These are phyloP conservation scores for Agrotis segetum DNA, from an alignment of 2,888 invertebrate species.

Conservation along the genomic window DNA sequence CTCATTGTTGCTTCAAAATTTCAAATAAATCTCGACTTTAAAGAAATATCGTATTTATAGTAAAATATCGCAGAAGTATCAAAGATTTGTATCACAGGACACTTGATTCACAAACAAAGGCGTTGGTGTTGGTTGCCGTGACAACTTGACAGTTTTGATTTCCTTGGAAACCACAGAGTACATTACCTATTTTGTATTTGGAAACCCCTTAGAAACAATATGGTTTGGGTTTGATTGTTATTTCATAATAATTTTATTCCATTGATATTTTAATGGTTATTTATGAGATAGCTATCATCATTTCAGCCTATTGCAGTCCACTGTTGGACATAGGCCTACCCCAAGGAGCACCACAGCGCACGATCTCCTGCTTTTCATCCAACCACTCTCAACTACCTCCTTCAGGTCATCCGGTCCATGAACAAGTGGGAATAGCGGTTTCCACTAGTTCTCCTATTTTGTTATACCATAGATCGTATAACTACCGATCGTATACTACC, in stretches of 20 bases:
- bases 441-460: too few relatives aligned
- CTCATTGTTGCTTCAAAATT: slow-evolving; percentile 60
- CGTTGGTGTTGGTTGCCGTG: slow-evolving; percentile 56
- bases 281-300: too few relatives aligned
- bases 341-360: too few relatives aligned
- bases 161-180: slow-evolving; percentile 23
- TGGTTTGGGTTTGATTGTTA: slow-evolving; percentile 20
- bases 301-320: too few relatives aligned
- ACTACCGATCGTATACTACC: too few relatives aligned
- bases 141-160: slow-evolving; percentile 53
- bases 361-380: too few relatives aligned
- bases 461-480: too few relatives aligned
- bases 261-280: slow-evolving; percentile 7
- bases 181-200: slow-evolving; percentile 10
- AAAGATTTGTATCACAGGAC: neutral
- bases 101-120: slow-evolving; percentile 53
- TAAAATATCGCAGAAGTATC: slow-evolving; percentile 22
- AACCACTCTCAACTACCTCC: too few relatives aligned
- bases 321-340: too few relatives aligned
- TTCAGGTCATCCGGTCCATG: too few relatives aligned
- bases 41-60: slow-evolving; percentile 10
- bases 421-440: too few relatives aligned
- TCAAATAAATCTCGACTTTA: slow-evolving; percentile 10
- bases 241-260: neutral
- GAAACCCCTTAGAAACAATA: slow-evolving; percentile 22